Base-by-base conservation (phyloP, 2,113 vertebrate genomes). In the Aspidoscelis tigris region DNA sequence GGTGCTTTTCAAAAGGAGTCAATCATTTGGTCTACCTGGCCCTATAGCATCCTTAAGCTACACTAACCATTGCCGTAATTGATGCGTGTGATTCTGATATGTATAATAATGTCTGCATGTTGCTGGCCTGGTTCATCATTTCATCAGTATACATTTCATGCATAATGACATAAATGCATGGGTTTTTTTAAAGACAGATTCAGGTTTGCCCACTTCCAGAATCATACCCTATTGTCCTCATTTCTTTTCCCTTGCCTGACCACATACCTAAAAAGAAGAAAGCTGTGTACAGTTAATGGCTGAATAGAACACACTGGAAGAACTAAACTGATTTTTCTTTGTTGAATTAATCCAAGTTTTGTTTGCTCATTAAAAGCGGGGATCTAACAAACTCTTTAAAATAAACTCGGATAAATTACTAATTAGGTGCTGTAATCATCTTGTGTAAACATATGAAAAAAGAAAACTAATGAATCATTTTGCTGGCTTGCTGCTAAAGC, bases 401-500 rank as follows among this genome's bases (percentile, higher is more conserved):
- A 93, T 92, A 91, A 96, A 90, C 58, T 92, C 91, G 94, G 84
- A 82, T 90, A 91, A 95, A 95, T 96, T 95, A 92, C 90, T 96
- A 96, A 96, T 96, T 96, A 95, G 96, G 92, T 95, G 92, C 93
- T 94, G 61, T 96, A 96, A 95, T 95, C 95, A 96, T 94, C 92
- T 94, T 94, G 85, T 94, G 80, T 96, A 96, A 96, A 95, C 93
- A 94, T 90, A 91, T 85, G 90, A 92, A 92, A 94, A 82, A 86
- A 88, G 89, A 88, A 90, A 82, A 91, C 84, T 92, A 94, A 95
- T 95, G 93, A 95, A 96, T 96, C 92, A 94, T 88, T 94, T 85
- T 0, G 0, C 89, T 94, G 93, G 87, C 91, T 95, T 93, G 86
- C 87, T 89, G 90, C 94, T 96, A 94, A 92, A 91, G 89, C 69